A percentile compares a stretch with the other conserved stretches of the same genome.
phyloP scores from a whole-genome alignment of 2,113 vertebrate species.

The Odontesthes bonariensis region DNA sequence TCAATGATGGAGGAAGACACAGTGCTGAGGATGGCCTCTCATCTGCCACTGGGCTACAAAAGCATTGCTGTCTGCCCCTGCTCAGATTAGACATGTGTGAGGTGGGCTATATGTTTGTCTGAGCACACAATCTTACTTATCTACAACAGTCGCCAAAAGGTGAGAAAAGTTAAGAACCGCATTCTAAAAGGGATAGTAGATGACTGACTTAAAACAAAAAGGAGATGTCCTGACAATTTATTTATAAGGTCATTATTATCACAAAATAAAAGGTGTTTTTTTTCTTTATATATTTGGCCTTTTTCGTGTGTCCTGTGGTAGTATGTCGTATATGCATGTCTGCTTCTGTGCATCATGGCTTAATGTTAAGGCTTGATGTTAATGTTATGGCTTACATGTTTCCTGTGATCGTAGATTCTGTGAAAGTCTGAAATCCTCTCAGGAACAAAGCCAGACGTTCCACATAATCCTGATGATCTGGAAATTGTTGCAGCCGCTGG shows the following conservation, averaged over 20 bases:
- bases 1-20: constrained; percentile 46
- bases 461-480: constrained; percentile 9
- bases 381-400: too few species aligned
- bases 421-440: constrained; percentile 3
- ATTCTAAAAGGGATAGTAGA: too few species aligned
- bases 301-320: too few species aligned
- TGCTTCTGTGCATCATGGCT: not conserved
- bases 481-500: not conserved
- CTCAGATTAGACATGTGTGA: not conserved
- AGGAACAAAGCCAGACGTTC: constrained; percentile 12
- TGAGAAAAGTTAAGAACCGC: not conserved
- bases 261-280: too few species aligned
- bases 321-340: too few species aligned
- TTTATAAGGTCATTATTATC: too few species aligned
- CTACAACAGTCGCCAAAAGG: not conserved
- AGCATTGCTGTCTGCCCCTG: constrained; percentile 20
- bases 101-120: not conserved
- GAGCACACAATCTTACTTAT: not conserved
- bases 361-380: too few species aligned
- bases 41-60: constrained; percentile 28
- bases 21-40: constrained; percentile 31
- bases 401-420: not conserved
- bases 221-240: too few species aligned
- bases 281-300: too few species aligned
- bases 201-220: too few species aligned